Evolutionary conservation across 2,888 invertebrate genomes (phyloP).

Genomic region (Hesperia comma): DNA sequence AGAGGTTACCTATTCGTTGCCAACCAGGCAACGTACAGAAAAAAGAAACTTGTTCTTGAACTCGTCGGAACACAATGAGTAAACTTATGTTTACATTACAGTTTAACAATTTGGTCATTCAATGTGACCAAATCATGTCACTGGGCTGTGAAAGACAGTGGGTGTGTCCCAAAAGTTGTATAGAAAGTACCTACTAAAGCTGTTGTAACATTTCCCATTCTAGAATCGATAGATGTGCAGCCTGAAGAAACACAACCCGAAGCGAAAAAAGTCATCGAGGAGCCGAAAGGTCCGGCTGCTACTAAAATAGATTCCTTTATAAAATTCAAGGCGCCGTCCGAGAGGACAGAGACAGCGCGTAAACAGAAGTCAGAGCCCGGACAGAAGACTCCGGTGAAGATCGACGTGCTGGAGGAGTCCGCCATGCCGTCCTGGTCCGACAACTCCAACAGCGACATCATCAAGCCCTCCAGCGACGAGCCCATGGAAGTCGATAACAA

Average conservation of each 20-base stretch:
- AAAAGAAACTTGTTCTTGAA: too few relatives aligned
- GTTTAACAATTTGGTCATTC: too few relatives aligned
- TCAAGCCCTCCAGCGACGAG: slow-evolving; percentile 54
- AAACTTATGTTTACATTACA: too few relatives aligned
- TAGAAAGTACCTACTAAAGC: too few relatives aligned
- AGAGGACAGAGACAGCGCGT: slow-evolving; percentile 55
- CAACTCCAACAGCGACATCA: slow-evolving; percentile 71
- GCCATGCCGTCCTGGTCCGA: slow-evolving; percentile 81
- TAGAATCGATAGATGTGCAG: slow-evolving; percentile 62
- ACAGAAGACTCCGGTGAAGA: slow-evolving; percentile 70
- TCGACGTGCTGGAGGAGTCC: slow-evolving; percentile 71
- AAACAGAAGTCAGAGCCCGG: slow-evolving; percentile 52
- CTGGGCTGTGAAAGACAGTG: too few relatives aligned
- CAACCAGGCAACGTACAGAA: too few relatives aligned
- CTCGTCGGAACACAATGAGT: too few relatives aligned
- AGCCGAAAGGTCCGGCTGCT: slow-evolving; percentile 42
- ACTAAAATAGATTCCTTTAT: slow-evolving; percentile 68
- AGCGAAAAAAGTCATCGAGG: slow-evolving; percentile 40
- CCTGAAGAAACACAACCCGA: slow-evolving; percentile 46
- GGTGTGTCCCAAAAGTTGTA: too few relatives aligned
- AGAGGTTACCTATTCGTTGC: too few relatives aligned
- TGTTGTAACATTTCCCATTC: neutral
- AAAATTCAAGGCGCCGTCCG: slow-evolving; percentile 68
- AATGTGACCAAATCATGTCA: too few relatives aligned
- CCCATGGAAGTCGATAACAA: slow-evolving; percentile 45